Percentiles rank a stretch among this genome's conserved stretches.
Conservation (phyloP, 53 echinoderm and acorn worm species). For the Arbacia lixula region DNA sequence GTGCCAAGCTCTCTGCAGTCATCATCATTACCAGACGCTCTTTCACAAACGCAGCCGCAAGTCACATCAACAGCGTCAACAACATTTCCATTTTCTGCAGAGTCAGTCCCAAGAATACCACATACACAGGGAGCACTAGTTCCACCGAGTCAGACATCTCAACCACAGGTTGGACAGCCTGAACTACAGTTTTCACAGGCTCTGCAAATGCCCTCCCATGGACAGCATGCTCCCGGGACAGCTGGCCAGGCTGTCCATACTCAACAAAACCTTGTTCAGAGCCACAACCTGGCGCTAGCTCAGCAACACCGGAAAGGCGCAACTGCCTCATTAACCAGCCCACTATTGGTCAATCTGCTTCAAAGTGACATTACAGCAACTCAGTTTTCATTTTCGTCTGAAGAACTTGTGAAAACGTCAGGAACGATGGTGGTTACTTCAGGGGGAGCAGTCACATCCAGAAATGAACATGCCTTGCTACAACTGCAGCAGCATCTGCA, state of each 20-base stretch:
- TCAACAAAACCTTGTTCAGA: conserved; percentile 3
- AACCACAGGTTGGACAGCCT: conserved; percentile 19
- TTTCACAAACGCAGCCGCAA: conserved; percentile 6
- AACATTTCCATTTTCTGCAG: conserved; percentile 26
- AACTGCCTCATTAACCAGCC: conserved; percentile 91
- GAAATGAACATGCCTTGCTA: conserved; percentile 37
- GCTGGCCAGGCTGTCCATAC: neutral
- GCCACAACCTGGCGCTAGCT: conserved; percentile 24
- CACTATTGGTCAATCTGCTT: conserved; percentile 88
- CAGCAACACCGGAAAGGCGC: conserved; percentile 61
- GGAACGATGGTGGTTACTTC: neutral
- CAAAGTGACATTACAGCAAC: conserved; percentile 93
- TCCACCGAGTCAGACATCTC: conserved; percentile 5
- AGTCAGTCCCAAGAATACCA: conserved; percentile 7
- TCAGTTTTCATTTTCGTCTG: conserved; percentile 83
- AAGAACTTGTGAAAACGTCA: conserved; percentile 38
- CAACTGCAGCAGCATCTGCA: conserved; percentile 53
- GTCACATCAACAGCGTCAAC: conserved; percentile 20
- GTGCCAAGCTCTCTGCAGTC: conserved; percentile 5
- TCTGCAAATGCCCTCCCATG: conserved; percentile 37
- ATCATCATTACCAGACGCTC: conserved; percentile 17
- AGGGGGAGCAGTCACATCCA: neutral
- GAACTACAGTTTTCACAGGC: conserved; percentile 33
- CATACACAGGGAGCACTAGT: conserved; percentile 6
- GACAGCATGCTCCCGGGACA: neutral